These are phyloP conservation scores for Lithobates sylvaticus DNA, from an alignment of 2,797 vertebrate species.

Conservation along the genomic window DNA sequence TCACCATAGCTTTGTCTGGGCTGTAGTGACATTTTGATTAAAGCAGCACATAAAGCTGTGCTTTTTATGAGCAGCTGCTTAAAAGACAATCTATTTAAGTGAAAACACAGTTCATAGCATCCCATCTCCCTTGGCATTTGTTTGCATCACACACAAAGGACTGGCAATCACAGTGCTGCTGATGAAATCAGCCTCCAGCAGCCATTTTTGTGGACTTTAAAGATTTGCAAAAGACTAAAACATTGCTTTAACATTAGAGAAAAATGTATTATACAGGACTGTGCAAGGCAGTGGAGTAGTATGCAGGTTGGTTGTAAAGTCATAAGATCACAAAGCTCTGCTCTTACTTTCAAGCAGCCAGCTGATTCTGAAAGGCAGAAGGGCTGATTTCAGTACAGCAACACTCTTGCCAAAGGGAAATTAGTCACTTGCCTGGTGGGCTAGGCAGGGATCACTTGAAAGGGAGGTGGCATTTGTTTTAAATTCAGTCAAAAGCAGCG, in stretches of 20 bases:
- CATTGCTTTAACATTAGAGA: not conserved
- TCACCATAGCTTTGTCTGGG: constrained; percentile 59
- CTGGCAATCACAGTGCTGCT: constrained; percentile 65
- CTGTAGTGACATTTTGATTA: constrained; percentile 70
- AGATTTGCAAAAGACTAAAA: constrained; percentile 55
- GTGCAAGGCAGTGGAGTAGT: not conserved
- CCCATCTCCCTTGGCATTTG: constrained; percentile 67
- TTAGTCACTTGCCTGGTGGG: too few species aligned
- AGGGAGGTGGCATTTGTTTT: too few species aligned
- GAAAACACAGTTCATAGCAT: constrained; percentile 64
- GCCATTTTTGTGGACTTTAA: constrained; percentile 63
- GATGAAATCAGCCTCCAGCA: constrained; percentile 68
- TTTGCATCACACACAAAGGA: constrained; percentile 62
- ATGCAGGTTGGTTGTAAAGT: constrained; percentile 7
- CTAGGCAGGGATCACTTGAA: too few species aligned
- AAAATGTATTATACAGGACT: constrained; percentile 19
- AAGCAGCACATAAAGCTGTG: constrained; percentile 61
- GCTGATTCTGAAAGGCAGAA: not conserved
- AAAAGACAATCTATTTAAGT: constrained; percentile 70
- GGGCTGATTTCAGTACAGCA: too few species aligned
- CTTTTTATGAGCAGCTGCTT: constrained; percentile 68
- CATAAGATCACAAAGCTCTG: not conserved
- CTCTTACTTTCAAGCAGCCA: not conserved
- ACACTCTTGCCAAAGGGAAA: too few species aligned
- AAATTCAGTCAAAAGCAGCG: too few species aligned